phyloP scores from a whole-genome alignment of 2,797 vertebrate genomes.

The Tauraco hartlaubi region DNA sequence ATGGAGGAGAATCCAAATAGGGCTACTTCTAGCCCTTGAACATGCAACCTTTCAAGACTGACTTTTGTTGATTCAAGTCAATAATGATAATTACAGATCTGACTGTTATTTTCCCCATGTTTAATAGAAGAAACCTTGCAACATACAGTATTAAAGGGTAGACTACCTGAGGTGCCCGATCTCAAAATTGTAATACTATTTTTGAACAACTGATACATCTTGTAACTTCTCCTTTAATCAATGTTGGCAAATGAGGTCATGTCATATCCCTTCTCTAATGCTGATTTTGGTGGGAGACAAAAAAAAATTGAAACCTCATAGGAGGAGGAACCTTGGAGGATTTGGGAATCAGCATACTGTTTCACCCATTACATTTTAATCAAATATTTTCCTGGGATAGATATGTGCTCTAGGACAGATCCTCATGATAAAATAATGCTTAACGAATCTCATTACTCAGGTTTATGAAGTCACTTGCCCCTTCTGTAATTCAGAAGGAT shows the following conservation, averaged over 20 bases:
- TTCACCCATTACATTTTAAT: not conserved
- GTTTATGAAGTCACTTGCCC: slow-evolving; percentile 3
- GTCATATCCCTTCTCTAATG: not conserved
- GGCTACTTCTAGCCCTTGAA: not conserved
- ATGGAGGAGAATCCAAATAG: not conserved
- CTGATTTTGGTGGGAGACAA: not conserved
- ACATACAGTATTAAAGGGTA: not conserved
- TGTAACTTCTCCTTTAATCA: not conserved
- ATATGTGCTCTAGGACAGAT: not conserved
- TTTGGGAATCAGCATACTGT: not conserved
- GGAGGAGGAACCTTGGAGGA: not conserved
- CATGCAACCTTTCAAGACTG: not conserved
- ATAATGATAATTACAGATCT: not conserved
- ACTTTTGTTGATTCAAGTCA: not conserved
- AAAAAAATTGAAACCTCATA: not conserved
- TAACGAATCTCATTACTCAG: slow-evolving; percentile 18
- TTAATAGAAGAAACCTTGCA: slow-evolving; percentile 7
- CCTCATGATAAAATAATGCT: not conserved
- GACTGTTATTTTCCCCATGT: not conserved
- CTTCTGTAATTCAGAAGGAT: slow-evolving; percentile 36
- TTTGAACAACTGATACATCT: not conserved
- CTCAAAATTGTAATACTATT: not conserved
- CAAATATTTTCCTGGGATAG: not conserved
- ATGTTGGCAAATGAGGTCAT: not conserved
- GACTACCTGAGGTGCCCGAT: not conserved